Evolutionary conservation across 2,888 invertebrate species (phyloP), one percentile per base, ranked within the genome.

Genomic region (Cerastis leucographa): DNA sequence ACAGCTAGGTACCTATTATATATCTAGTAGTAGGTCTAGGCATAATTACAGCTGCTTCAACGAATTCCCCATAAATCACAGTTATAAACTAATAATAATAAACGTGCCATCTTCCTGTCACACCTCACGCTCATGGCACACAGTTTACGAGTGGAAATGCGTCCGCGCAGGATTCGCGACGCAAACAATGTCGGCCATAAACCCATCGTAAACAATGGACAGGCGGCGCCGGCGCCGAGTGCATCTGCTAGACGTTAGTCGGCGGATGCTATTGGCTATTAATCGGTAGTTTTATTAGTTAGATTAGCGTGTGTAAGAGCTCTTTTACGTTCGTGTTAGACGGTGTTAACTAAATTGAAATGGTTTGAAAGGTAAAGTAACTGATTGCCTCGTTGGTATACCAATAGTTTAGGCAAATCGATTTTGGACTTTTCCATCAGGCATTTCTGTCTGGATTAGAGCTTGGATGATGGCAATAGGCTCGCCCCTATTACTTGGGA

Each of bases 151-250:
- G 78, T 85, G 80, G 83, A 87, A 86, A 83, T 66, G 68, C 69
- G 46, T 65, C 11, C 66, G 76, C 79, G 74, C 85, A 85, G 85
- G 85, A 84, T 82, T 82, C 79, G 77, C 84, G 81, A 87, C 76
- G 77, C 81, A 87, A 80, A 88, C 89, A 85, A 78, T 77, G 80
- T 74, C 81, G 83, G 75, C 71, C 70, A 82, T 89, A 90, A 90
- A 90, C 76, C 76, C 66, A 73, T 25, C 25, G 76, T 91, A 92
- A 92, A 93, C 91, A 92, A 51, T 74, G 62, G 71, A 79, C 85
- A 71, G 74, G 44, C 87, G 89, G 94, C 94, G 94, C 94, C 93
- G 94, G 94, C 94, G 94, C 92, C 86, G 71, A 7, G 9, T 42
- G 78, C 91, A 91, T 91, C 83, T 91, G 91, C 65, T 71, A 61